Percentiles rank a stretch among this genome's conserved stretches.
Evolutionary conservation across 2,797 vertebrate genomes (phyloP).

Genomic region (Halcyon badia): DNA sequence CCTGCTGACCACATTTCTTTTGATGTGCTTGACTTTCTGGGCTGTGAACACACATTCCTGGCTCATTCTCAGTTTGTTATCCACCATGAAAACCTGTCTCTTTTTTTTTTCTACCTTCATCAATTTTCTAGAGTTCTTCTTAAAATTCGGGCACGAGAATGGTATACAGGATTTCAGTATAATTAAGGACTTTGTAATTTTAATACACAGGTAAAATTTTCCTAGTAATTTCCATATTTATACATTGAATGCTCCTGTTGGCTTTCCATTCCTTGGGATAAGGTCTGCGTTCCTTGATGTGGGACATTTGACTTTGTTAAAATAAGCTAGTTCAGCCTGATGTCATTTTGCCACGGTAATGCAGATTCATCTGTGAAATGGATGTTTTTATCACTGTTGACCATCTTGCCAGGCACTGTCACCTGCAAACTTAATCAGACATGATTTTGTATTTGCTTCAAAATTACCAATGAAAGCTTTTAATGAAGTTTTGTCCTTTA

Average conservation of each 20-base stretch:
- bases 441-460: background rate
- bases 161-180: background rate
- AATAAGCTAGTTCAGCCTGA: background rate
- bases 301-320: background rate
- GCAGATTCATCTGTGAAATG: background rate
- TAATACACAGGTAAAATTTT: background rate
- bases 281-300: background rate
- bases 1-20: background rate
- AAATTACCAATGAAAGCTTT: background rate
- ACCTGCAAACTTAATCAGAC: background rate
- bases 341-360: background rate
- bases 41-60: background rate
- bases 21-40: background rate
- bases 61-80: background rate
- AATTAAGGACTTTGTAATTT: background rate
- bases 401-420: background rate
- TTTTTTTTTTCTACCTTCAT: background rate
- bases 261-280: background rate
- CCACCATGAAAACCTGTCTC: background rate
- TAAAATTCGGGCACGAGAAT: background rate
- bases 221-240: background rate
- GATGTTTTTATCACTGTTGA: background rate
- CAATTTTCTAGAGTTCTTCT: background rate
- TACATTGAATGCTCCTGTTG: background rate
- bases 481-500: background rate